A percentile compares a stretch with the other conserved stretches of the same genome.
Evolutionary conservation across 2,888 invertebrate species (phyloP).

Genomic region (Nineta flava): DNA sequence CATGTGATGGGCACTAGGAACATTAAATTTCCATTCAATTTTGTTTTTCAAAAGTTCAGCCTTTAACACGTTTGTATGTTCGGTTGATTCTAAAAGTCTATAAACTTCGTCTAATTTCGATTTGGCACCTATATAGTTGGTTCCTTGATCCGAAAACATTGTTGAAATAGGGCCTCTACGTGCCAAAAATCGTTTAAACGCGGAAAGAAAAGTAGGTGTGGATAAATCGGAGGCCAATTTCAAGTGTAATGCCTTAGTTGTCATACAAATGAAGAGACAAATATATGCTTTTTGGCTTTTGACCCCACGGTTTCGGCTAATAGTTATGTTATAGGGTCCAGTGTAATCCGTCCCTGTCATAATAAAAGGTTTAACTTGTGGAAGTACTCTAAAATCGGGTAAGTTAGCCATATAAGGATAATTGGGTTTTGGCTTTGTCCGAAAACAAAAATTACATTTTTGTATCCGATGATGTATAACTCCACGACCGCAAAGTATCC

Average conservation of each 20-base stretch:
- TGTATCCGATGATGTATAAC: no score
- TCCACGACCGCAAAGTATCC: slow-evolving; percentile 12
- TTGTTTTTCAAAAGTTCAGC: slow-evolving; percentile 2
- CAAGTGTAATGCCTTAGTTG: slow-evolving; percentile 15
- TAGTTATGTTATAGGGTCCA: not conserved
- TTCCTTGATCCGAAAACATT: slow-evolving; percentile 16
- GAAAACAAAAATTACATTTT: no score
- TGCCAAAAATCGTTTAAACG: slow-evolving; percentile 14
- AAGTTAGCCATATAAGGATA: not conserved
- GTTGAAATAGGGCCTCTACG: slow-evolving; percentile 13
- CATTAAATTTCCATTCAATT: slow-evolving; percentile 9
- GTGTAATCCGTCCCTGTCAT: not conserved
- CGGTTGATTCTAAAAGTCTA: not conserved
- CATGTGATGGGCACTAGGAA: not conserved
- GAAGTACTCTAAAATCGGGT: not conserved
- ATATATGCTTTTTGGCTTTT: slow-evolving; percentile 14
- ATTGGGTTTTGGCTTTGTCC: not conserved
- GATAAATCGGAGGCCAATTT: slow-evolving; percentile 13
- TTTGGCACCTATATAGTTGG: slow-evolving; percentile 15
- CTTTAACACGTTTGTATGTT: slow-evolving; percentile 3
- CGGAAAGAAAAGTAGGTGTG: slow-evolving; percentile 12
- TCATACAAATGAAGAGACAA: slow-evolving; percentile 14
- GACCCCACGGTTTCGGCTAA: slow-evolving; percentile 5
- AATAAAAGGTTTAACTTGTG: not conserved
- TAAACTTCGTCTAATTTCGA: slow-evolving; percentile 6